Evolutionary conservation across 2,797 vertebrate species (phyloP), one percentile per base, ranked within the genome.

Genomic region (Poecilia wingei): DNA sequence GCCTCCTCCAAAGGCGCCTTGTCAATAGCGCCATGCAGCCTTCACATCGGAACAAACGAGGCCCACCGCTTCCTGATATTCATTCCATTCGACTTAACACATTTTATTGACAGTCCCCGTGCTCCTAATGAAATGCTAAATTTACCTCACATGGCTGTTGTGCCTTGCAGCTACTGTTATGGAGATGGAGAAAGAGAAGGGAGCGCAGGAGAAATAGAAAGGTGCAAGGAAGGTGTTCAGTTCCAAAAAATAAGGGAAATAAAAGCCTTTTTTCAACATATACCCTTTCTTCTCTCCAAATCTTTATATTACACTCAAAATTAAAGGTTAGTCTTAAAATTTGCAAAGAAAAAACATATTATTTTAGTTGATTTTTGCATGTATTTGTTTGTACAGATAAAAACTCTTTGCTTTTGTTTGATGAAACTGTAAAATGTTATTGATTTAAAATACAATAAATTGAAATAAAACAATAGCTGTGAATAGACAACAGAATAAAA

Each of bases 81-180:
- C 95, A 94, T 96, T 96, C 95, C 94, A 95, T 96, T 95, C 93
- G 89, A 95, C 95, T 96, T 95, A 96, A 96, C 96, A 96, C 95
- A 95, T 95, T 96, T 95, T 95, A 96, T 95, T 96, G 96, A 96
- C 96, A 96, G 95, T 82, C 92, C 92, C 93, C 87, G 92, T 91
- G 95, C 93, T 95, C 91, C 94, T 96, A 96, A 96, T 96, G 95
- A 96, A 96, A 96, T 95, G 95, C 95, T 96, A 95, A 95, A 96
- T 96, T 94, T 95, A 95, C 95, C 95, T 95, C 93, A 90, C 81
- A 87, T 90, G 93, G 94, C 94, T 92, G 93, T 92, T 84, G 91
- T 94, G 94, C 94, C 95, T 94, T 64, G 88, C 91, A 86, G 95
- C 95, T 91, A 94, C 93, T 91, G 93, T 95, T 94, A 94, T 93